Conservation (phyloP, 2,113 vertebrate genomes). For the human region GRCh38 chr3:60943001-60943500, state of each 20-base stretch:
- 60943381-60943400: slow-evolving; percentile 43
- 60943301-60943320: background rate
- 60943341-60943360: slow-evolving; percentile 25
- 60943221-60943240: background rate
- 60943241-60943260: background rate
- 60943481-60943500: background rate
- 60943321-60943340: background rate
- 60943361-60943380: background rate
- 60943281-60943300: background rate
- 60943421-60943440: slow-evolving; percentile 5
- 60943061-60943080: background rate
- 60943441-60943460: background rate
- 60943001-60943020: background rate
- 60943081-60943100: background rate
- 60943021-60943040: background rate
- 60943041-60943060: background rate
- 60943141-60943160: background rate
- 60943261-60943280: slow-evolving; percentile 41
- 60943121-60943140: background rate
- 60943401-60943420: background rate
- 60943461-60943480: background rate
- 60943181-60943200: background rate
- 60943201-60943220: background rate
- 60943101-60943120: background rate
- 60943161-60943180: background rate